phyloP scores from a whole-genome alignment of 2,797 vertebrate genomes.

The Gephyroberyx darwinii region DNA sequence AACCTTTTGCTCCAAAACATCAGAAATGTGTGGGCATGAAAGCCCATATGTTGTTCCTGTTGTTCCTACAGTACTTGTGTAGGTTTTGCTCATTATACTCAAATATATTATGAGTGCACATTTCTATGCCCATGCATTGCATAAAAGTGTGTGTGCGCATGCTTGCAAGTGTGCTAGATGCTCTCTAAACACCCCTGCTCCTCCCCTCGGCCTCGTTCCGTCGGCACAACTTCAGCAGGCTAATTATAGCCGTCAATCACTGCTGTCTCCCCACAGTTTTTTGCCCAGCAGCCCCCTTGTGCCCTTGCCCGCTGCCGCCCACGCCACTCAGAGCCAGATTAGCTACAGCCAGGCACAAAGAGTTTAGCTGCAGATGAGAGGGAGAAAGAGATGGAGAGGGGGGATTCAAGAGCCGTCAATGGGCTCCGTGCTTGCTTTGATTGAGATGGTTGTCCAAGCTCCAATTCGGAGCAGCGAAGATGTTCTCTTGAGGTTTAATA shows the following conservation, averaged over 20 bases:
- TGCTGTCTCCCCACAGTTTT: constrained; percentile 63
- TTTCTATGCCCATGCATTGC: constrained; percentile 22
- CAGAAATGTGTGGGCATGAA: neutral
- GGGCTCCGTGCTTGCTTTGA: constrained; percentile 37
- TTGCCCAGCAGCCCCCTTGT: constrained; percentile 65
- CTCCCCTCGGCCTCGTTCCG: constrained; percentile 70
- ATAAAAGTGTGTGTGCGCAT: constrained; percentile 28
- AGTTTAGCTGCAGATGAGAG: constrained; percentile 54
- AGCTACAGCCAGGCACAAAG: constrained; percentile 61
- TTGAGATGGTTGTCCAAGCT: constrained; percentile 37
- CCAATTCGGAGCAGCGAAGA: constrained; percentile 18
- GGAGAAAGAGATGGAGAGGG: constrained; percentile 37
- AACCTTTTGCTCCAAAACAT: neutral
- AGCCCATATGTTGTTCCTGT: neutral
- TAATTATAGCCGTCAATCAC: constrained; percentile 82
- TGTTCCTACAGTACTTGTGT: neutral
- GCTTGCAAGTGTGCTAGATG: constrained; percentile 50
- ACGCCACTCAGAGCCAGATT: constrained; percentile 67
- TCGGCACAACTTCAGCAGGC: constrained; percentile 66
- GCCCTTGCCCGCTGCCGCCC: constrained; percentile 71
- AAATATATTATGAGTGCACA: neutral
- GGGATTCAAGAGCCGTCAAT: constrained; percentile 48
- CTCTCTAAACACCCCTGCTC: constrained; percentile 61
- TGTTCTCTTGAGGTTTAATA: constrained; percentile 20
- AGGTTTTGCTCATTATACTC: neutral